Evolutionary conservation across 2,797 vertebrate genomes (phyloP).

Genomic region (Spinus olivaceus): DNA sequence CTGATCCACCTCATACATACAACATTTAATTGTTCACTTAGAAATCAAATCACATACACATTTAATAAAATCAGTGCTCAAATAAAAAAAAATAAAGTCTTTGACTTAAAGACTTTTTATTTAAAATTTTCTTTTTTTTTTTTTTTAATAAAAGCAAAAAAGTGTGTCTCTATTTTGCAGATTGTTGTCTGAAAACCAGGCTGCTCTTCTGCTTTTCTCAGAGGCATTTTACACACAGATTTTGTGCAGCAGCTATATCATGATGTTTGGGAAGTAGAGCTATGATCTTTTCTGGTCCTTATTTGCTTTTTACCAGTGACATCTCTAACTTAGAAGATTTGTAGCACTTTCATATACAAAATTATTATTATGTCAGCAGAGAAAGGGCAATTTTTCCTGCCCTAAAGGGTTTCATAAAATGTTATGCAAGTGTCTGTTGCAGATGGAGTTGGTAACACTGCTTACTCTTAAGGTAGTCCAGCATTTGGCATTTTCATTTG

Average conservation of each 20-base stretch:
- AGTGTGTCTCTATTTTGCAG: neutral
- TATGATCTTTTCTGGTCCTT: slow-evolving; percentile 1
- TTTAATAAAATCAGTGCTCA: neutral
- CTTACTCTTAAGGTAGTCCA: slow-evolving; percentile 41
- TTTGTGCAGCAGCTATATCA: neutral
- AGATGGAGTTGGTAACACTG: slow-evolving; percentile 2
- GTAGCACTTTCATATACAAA: neutral
- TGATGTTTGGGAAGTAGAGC: neutral
- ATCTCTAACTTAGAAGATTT: neutral
- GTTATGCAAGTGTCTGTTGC: slow-evolving; percentile 20
- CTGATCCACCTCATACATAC: neutral
- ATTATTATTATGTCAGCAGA: slow-evolving; percentile 31
- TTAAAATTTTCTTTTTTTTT: neutral
- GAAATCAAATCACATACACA: neutral
- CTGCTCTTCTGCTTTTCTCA: neutral
- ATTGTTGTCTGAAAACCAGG: neutral
- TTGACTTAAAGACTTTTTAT: neutral
- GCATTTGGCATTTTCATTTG: slow-evolving; percentile 22
- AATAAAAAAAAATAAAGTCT: neutral
- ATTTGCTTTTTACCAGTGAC: slow-evolving; percentile 17
- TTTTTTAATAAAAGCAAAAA: neutral
- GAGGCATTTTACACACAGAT: neutral
- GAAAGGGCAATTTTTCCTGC: neutral
- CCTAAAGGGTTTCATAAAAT: slow-evolving; percentile 21
- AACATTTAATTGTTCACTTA: neutral